These are phyloP conservation scores for Sigmodon hispidus DNA, from an alignment of 2,113 vertebrate species.

Conservation along the genomic window DNA sequence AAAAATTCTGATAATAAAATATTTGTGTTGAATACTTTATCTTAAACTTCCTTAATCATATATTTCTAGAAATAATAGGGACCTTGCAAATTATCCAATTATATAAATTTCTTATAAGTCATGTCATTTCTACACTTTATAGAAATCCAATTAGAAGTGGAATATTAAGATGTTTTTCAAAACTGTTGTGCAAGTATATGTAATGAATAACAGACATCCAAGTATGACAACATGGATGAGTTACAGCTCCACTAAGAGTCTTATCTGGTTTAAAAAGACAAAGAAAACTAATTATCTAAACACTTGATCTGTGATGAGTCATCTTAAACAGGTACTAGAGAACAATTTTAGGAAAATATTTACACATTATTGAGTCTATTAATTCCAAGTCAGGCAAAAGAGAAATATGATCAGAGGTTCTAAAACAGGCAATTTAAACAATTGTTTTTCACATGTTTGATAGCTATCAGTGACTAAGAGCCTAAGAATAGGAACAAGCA, in stretches of 20 bases:
- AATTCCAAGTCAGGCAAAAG: slow-evolving; percentile 20
- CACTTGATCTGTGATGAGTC: not conserved
- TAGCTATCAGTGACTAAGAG: not conserved
- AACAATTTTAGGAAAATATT: not conserved
- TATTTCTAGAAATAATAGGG: not conserved
- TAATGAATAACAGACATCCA: not conserved
- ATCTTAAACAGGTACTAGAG: slow-evolving; percentile 15
- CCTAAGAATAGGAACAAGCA: not conserved
- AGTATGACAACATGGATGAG: not conserved
- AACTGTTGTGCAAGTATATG: not conserved
- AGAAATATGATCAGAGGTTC: not conserved
- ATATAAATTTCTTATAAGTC: slow-evolving; percentile 35
- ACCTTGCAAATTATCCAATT: not conserved
- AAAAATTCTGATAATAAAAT: slow-evolving; percentile 54
- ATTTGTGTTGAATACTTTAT: not conserved
- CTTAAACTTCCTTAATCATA: not conserved
- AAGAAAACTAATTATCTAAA: not conserved
- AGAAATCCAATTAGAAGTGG: slow-evolving; percentile 16
- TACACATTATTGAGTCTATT: slow-evolving; percentile 16
- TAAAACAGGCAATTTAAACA: slow-evolving; percentile 24
- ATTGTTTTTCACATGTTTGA: not conserved
- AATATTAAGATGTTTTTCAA: slow-evolving; percentile 2
- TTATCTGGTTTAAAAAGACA: slow-evolving; percentile 35
- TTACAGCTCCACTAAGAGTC: not conserved
- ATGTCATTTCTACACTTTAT: slow-evolving; percentile 5